Conservation (phyloP, 2,113 vertebrate genomes). For the Murina feae region DNA sequence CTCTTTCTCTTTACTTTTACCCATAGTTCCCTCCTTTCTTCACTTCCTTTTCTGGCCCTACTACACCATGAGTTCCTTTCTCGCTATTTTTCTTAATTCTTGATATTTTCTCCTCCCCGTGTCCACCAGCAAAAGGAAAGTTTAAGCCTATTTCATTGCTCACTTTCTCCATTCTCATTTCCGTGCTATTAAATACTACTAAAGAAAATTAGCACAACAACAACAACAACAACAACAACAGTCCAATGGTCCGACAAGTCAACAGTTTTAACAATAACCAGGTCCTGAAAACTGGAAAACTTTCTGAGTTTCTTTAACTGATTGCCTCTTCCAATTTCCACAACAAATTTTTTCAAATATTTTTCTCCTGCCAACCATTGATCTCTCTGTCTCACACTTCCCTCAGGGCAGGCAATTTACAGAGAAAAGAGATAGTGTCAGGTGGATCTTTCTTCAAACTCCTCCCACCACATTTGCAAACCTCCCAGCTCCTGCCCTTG, state of each 20-base stretch:
- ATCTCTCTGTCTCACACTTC: neutral
- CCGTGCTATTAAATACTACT: neutral
- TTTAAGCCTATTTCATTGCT: neutral
- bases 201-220: neutral
- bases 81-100: neutral
- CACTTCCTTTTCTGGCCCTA: neutral
- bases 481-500: neutral
- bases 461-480: neutral
- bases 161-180: neutral
- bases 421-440: neutral
- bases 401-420: neutral
- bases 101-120: neutral
- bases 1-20: neutral
- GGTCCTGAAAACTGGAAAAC: neutral
- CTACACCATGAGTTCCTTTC: neutral
- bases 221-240: neutral
- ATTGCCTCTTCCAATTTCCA: neutral
- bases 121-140: neutral
- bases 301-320: neutral
- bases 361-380: neutral
- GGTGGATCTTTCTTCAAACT: neutral
- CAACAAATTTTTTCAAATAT: neutral
- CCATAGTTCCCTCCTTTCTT: neutral
- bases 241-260: neutral
- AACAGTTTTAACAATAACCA: neutral